Conservation (phyloP, 2,888 invertebrate species). For the Lordiphosa fenestrarum region DNA sequence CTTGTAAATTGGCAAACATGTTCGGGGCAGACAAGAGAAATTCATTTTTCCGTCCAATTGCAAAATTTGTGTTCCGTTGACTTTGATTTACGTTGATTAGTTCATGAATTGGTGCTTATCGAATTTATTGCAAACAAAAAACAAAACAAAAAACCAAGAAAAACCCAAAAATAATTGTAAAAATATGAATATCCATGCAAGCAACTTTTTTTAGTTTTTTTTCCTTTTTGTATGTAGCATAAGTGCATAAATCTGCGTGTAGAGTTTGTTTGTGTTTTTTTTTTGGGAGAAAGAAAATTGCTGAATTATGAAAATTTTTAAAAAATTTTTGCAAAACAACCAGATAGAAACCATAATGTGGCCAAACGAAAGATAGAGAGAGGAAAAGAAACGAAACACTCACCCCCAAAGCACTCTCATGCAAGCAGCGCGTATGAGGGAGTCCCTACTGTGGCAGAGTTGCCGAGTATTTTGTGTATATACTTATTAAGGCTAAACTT, state of each 20-base stretch:
- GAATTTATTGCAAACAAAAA: slow-evolving; percentile 68
- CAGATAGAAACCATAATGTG: slow-evolving; percentile 36
- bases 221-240: slow-evolving; percentile 3
- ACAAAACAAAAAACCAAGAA: slow-evolving; percentile 3
- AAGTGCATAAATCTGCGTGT: no score
- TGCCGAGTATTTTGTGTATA: slow-evolving; percentile 53
- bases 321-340: slow-evolving; percentile 39
- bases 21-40: not conserved
- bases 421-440: slow-evolving; percentile 20
- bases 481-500: slow-evolving; percentile 51
- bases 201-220: slow-evolving; percentile 6
- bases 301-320: slow-evolving; percentile 62
- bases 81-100: slow-evolving; percentile 27
- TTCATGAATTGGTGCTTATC: slow-evolving; percentile 76
- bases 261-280: slow-evolving; percentile 24
- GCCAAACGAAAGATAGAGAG: slow-evolving; percentile 29
- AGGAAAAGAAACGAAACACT: not conserved
- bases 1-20: slow-evolving; percentile 1
- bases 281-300: slow-evolving; percentile 46
- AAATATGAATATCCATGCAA: slow-evolving; percentile 7
- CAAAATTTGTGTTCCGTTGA: slow-evolving; percentile 12
- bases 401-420: slow-evolving; percentile 5
- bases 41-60: slow-evolving; percentile 58
- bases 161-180: slow-evolving; percentile 16
- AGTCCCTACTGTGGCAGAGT: slow-evolving; percentile 13